Percentiles rank a stretch among this genome's conserved stretches.
These are phyloP conservation scores for Parauchenoglanis punctatus DNA, from an alignment of 2,797 vertebrate genomes.

Conservation along the genomic window DNA sequence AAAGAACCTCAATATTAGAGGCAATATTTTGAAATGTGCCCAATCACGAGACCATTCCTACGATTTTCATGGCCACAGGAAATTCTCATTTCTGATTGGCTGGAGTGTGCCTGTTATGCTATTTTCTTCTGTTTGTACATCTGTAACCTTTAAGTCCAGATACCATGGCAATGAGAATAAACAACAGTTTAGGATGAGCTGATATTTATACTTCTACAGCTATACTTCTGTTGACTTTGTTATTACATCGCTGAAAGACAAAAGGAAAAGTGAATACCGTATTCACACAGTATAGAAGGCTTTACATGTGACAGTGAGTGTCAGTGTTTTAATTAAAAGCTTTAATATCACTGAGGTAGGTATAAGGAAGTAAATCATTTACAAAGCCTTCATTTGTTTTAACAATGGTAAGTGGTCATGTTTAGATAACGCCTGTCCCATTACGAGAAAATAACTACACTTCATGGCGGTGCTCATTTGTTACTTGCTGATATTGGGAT, in stretches of 20 bases:
- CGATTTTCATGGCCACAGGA: background rate
- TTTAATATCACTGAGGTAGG: background rate
- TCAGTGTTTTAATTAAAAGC: background rate
- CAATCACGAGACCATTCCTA: background rate
- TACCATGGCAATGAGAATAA: background rate
- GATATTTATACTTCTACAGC: background rate
- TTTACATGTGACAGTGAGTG: background rate
- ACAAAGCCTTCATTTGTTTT: background rate
- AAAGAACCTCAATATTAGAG: background rate
- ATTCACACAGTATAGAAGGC: background rate
- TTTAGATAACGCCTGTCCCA: background rate
- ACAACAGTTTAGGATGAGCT: too few relatives aligned
- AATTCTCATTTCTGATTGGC: background rate
- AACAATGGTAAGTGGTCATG: background rate
- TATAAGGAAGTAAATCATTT: background rate
- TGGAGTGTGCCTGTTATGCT: background rate
- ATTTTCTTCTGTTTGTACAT: background rate
- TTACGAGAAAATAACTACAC: background rate
- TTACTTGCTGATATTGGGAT: background rate
- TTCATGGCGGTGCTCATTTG: background rate
- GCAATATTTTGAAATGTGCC: background rate
- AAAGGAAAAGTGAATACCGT: background rate
- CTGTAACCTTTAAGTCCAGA: background rate
- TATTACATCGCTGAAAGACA: background rate
- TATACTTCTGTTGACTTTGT: background rate